A percentile compares a stretch with the other conserved stretches of the same genome.
phyloP scores from a whole-genome alignment of 2,113 vertebrate species.

The Amphiprion ocellaris region DNA sequence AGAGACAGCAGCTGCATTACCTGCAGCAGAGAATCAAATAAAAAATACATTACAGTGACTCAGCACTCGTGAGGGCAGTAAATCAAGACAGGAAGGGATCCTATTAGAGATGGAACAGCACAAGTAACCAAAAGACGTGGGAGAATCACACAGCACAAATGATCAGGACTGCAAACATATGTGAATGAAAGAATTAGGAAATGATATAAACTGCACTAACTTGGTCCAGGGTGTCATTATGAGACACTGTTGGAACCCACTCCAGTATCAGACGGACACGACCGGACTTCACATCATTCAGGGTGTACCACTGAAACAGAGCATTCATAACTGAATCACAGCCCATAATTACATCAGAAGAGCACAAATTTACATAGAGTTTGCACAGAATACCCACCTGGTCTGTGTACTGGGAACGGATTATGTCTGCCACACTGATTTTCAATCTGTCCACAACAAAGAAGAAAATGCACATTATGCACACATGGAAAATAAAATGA shows the following conservation, averaged over 20 bases:
- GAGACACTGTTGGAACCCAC: slow-evolving; percentile 82
- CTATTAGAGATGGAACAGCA: not conserved
- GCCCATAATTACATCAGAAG: not conserved
- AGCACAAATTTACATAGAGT: not conserved
- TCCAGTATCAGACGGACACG: slow-evolving; percentile 89
- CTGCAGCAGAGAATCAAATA: slow-evolving; percentile 68
- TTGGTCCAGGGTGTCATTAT: slow-evolving; percentile 83
- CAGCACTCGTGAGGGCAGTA: slow-evolving; percentile 22
- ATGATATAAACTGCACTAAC: slow-evolving; percentile 67
- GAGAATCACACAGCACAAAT: not conserved
- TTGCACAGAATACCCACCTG: slow-evolving; percentile 64
- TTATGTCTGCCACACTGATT: slow-evolving; percentile 75
- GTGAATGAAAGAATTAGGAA: not conserved
- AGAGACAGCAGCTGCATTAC: slow-evolving; percentile 86
- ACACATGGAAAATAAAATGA: not conserved
- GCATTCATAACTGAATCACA: not conserved
- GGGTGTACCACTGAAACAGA: slow-evolving; percentile 88
- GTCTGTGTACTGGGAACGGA: slow-evolving; percentile 76
- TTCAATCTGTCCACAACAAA: slow-evolving; percentile 63
- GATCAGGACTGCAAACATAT: not conserved
- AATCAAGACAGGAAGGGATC: not conserved
- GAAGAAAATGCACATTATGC: not conserved
- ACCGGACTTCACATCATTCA: slow-evolving; percentile 90
- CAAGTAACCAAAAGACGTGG: not conserved
- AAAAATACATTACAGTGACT: slow-evolving; percentile 48